Percentiles rank a stretch among this genome's conserved stretches.
These are phyloP conservation scores for Microplitis deprimator DNA, from an alignment of 2,888 invertebrate genomes.

Conservation along the genomic window DNA sequence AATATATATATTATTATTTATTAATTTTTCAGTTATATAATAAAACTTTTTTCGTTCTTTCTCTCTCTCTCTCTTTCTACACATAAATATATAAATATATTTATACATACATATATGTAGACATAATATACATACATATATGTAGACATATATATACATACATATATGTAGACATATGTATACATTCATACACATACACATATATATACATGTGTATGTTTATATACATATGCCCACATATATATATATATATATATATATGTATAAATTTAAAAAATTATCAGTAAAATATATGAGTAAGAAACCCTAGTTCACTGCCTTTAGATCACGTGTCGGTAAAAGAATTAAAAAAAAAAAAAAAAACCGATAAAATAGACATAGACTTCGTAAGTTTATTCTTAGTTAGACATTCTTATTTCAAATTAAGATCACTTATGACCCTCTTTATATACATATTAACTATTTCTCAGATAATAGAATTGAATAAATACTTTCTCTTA, in stretches of 20 bases:
- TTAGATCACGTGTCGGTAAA: background rate
- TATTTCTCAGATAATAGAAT: background rate
- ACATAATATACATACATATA: too few species aligned
- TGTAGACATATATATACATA: background rate
- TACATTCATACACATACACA: too few species aligned
- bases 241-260: background rate
- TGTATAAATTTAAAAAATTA: background rate
- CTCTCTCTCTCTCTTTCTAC: too few species aligned
- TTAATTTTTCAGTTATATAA: too few species aligned
- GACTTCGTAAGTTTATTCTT: background rate
- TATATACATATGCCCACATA: too few species aligned
- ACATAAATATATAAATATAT: too few species aligned
- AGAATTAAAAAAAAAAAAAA: background rate
- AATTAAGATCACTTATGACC: background rate
- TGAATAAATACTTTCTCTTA: background rate
- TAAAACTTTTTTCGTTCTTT: too few species aligned
- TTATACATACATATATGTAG: too few species aligned
- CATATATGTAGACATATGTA: too few species aligned
- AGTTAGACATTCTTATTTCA: constrained; percentile 1
- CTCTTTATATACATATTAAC: background rate
- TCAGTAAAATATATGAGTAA: background rate
- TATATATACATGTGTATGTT: too few species aligned
- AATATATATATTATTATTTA: too few species aligned
- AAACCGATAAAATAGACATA: background rate
- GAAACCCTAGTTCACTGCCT: background rate